These are phyloP conservation scores for Holothuria leucospilota DNA, from an alignment of 53 echinoderm and acorn worm species.

Conservation along the genomic window DNA sequence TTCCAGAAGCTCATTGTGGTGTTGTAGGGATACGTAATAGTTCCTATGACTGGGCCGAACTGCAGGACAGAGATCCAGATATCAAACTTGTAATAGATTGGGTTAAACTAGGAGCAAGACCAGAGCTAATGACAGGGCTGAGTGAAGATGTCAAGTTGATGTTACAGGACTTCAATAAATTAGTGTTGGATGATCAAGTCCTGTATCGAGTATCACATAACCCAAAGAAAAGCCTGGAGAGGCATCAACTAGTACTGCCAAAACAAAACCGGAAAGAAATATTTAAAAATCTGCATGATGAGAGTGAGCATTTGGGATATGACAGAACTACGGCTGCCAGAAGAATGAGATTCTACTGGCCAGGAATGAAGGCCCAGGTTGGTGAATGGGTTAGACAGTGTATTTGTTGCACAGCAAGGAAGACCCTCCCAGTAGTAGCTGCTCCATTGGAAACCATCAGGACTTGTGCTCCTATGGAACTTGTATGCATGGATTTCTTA, in stretches of 20 bases:
- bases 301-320: conserved; percentile 36
- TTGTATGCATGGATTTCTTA: conserved; percentile 57
- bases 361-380: conserved; percentile 9
- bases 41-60: conserved; percentile 13
- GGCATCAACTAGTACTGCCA: conserved; percentile 58
- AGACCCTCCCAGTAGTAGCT: conserved; percentile 27
- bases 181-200: conserved; percentile 33
- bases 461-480: conserved; percentile 40
- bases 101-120: conserved; percentile 9
- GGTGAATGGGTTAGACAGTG: conserved; percentile 37
- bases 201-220: conserved; percentile 18
- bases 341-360: conserved; percentile 57
- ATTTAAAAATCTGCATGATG: conserved; percentile 35
- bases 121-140: not conserved
- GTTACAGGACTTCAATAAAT: conserved; percentile 5
- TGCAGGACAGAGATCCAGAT: conserved; percentile 18
- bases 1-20: not conserved
- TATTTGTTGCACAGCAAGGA: conserved; percentile 38
- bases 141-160: conserved; percentile 15
- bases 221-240: not conserved
- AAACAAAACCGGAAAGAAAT: conserved; percentile 20
- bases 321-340: conserved; percentile 36
- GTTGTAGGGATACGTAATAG: not conserved
- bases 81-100: conserved; percentile 13
- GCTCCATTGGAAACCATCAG: conserved; percentile 49